phyloP scores from a whole-genome alignment of 92 coral and sea anemone species.

The Umimayanthus chanpuru region DNA sequence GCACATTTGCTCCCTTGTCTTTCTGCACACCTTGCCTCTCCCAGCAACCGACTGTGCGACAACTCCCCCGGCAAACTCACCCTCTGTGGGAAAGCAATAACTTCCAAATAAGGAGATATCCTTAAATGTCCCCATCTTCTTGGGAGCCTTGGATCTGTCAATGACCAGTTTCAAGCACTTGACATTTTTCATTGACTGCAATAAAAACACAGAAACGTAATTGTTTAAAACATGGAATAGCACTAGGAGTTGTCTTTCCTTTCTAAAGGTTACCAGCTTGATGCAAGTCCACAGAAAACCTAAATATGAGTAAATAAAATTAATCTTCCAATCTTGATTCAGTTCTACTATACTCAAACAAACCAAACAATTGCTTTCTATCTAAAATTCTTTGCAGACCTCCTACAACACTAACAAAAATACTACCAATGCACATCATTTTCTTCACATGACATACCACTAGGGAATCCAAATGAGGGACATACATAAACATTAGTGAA shows the following conservation, averaged over 20 bases:
- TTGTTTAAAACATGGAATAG: neutral
- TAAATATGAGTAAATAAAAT: no score
- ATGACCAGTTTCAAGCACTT: conserved; percentile 40
- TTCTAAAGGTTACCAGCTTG: no score
- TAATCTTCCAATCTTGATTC: no score
- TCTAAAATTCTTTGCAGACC: no score
- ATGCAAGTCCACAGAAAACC: no score
- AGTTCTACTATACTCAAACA: no score
- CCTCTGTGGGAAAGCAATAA: conserved; percentile 34
- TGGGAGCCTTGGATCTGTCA: conserved; percentile 45
- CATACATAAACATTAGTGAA: no score
- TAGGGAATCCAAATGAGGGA: no score
- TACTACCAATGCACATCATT: no score
- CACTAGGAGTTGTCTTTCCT: neutral
- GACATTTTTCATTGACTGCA: conserved; percentile 59
- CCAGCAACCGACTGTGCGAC: conserved; percentile 48
- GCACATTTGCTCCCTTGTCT: conserved; percentile 46
- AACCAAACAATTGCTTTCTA: no score
- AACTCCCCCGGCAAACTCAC: conserved; percentile 44
- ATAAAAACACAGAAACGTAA: conserved; percentile 15
- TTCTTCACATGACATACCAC: no score
- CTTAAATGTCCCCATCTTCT: conserved; percentile 53
- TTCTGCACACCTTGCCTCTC: conserved; percentile 34
- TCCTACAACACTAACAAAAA: no score
- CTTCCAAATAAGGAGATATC: conserved; percentile 57